A percentile compares a stretch with the other conserved stretches of the same genome.
Evolutionary conservation across 2,888 invertebrate genomes (phyloP).

Genomic region (Harpalus rufipes): DNA sequence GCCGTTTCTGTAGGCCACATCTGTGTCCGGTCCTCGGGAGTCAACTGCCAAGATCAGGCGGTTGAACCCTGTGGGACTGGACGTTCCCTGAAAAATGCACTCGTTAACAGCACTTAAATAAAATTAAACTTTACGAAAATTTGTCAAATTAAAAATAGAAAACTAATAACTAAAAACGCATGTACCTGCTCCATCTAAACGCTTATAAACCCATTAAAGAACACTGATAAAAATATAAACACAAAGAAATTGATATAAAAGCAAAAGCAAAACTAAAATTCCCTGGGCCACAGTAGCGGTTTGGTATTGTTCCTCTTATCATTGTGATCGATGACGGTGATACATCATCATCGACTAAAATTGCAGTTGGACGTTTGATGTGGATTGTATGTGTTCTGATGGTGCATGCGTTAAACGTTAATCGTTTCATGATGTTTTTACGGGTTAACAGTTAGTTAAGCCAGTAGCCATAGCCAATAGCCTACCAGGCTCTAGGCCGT

Average conservation of each 20-base stretch:
- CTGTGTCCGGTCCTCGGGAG: conserved; percentile 77
- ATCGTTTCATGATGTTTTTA: background rate
- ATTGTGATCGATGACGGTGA: too few relatives aligned
- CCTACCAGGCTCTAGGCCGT: background rate
- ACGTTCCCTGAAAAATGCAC: conserved; percentile 66
- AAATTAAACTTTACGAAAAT: conserved; percentile 34
- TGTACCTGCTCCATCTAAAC: conserved; percentile 36
- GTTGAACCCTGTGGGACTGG: conserved; percentile 65
- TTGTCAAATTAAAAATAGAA: conserved; percentile 24
- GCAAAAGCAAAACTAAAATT: conserved; percentile 28
- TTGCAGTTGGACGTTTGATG: background rate
- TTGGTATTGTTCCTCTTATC: conserved; percentile 6
- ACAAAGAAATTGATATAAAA: conserved; percentile 24
- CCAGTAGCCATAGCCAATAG: conserved; percentile 1
- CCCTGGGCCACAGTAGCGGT: conserved; percentile 59
- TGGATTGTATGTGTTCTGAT: conserved; percentile 49
- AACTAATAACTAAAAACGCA: conserved; percentile 22
- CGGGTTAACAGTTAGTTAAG: background rate
- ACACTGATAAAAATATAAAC: background rate
- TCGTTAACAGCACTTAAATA: conserved; percentile 63
- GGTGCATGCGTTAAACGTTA: conserved; percentile 55
- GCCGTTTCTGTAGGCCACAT: conserved; percentile 85
- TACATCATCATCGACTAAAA: background rate
- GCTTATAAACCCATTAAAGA: conserved; percentile 11
- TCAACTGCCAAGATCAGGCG: conserved; percentile 72